phyloP scores from a whole-genome alignment of 2,888 invertebrate species.

The Nomada fucata region DNA sequence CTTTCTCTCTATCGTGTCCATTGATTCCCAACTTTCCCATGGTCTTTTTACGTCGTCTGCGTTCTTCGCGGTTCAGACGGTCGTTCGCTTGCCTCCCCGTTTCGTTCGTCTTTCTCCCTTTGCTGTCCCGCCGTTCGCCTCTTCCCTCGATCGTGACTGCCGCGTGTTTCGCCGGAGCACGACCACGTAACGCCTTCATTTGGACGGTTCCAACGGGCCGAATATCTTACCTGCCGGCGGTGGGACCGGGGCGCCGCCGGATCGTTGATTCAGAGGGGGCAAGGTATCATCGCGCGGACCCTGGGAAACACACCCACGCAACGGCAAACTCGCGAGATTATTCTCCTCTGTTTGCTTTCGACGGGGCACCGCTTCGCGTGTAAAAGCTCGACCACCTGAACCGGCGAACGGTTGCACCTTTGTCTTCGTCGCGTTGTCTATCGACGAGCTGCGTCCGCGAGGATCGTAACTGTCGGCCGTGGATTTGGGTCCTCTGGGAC shows the following conservation, averaged over 20 bases:
- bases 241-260: constrained; percentile 47
- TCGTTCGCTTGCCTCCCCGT: constrained; percentile 41
- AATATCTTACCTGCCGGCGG: constrained; percentile 65
- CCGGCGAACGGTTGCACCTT: background rate
- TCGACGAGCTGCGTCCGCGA: no score
- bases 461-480: no score
- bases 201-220: constrained; percentile 70
- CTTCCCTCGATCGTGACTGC: constrained; percentile 16
- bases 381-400: constrained; percentile 26
- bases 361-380: background rate
- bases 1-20: constrained; percentile 35
- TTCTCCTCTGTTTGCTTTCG: constrained; percentile 5
- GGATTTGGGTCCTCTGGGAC: no score
- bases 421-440: no score
- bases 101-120: constrained; percentile 2
- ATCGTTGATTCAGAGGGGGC: constrained; percentile 36
- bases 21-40: constrained; percentile 40
- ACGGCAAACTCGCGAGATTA: constrained; percentile 35
- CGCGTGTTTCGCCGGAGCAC: constrained; percentile 66
- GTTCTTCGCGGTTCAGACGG: constrained; percentile 41
- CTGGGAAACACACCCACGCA: constrained; percentile 71
- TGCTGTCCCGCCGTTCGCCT: background rate
- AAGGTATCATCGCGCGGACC: constrained; percentile 58
- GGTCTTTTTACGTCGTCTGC: constrained; percentile 49
- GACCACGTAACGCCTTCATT: constrained; percentile 80